These are phyloP conservation scores for Lepidurus arcticus DNA, from an alignment of 1,140 invertebrate genomes.

Conservation along the genomic window DNA sequence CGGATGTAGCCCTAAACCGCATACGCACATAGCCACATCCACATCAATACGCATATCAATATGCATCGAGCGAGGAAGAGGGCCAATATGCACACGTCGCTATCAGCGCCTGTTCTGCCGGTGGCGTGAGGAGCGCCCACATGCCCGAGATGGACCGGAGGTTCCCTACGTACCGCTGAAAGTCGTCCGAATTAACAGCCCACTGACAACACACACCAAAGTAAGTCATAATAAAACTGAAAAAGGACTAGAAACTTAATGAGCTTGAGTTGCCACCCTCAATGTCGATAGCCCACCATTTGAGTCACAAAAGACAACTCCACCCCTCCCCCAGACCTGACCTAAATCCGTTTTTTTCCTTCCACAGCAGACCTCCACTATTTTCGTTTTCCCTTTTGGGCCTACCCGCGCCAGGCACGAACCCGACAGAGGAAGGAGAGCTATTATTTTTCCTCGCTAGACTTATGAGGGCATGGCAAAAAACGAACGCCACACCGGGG, in stretches of 20 bases:
- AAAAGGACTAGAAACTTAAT: too few species aligned
- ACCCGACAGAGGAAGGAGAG: background rate
- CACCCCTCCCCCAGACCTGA: too few species aligned
- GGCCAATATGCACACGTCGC: background rate
- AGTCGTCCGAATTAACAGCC: background rate
- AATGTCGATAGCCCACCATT: too few species aligned
- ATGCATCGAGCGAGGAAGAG: background rate
- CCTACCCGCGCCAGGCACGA: slow-evolving; percentile 11
- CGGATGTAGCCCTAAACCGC: background rate
- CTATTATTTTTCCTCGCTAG: background rate
- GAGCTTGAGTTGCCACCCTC: too few species aligned
- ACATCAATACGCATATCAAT: background rate
- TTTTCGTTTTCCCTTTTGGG: background rate
- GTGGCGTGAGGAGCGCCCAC: background rate
- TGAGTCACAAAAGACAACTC: too few species aligned
- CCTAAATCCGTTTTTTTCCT: too few species aligned
- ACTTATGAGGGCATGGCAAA: background rate
- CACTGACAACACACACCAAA: too few species aligned
- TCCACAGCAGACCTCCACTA: too few species aligned
- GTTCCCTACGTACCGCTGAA: background rate
- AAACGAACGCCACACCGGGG: background rate
- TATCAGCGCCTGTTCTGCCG: background rate
- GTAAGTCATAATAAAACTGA: too few species aligned
- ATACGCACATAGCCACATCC: background rate
- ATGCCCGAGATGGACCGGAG: background rate